Evolutionary conservation across 2,888 invertebrate species (phyloP), one percentile per base, ranked within the genome.

Genomic region (Uropetala carovei): DNA sequence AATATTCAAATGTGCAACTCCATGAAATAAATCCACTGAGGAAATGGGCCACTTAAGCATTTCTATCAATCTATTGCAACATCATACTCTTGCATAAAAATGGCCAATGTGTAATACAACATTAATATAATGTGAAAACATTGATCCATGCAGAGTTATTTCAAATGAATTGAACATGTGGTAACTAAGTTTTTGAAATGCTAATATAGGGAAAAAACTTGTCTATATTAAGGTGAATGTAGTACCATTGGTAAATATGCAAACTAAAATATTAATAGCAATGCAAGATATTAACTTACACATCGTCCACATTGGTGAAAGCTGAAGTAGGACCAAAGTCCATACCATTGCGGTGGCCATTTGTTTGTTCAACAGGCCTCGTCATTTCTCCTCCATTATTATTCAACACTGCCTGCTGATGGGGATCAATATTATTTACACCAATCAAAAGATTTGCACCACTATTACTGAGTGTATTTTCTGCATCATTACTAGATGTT

Each of bases 281-380:
- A 83, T 57, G 83, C 43, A 89, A 64, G 89, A 89, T 64, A 43
- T 89, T 64, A 43, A 93, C 93, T 93, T 93, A 93, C 93, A 93
- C 93, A 93, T 93, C 93, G 93, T 93, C 93, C 93, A 93, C 93
- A 93, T 92, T 93, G 92, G 93, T 93, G 93, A 93, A 93, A 93
- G 93, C 93, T 93, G 93, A 92, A 59, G 92, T 92, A 92, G 92
- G 92, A 68, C 91, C 92, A 92, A 92, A 93, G 85, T 93, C 93
- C 93, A 93, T 91, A 22, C 93, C 93, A 85, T 93, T 93, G 81
- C 92, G 92, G 92, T 93, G 93, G 83, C 93, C 93, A 82, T 93
- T 93, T 92, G 93, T 93, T 92, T 93, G 93, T 82, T 82, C 82
- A 83, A 64, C 64, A 89, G 89, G 89, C 64, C 82, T 92, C 18